Evolutionary conservation across 2,888 invertebrate species (phyloP), one percentile per base, ranked within the genome.

Genomic region (Latheticus oryzae): DNA sequence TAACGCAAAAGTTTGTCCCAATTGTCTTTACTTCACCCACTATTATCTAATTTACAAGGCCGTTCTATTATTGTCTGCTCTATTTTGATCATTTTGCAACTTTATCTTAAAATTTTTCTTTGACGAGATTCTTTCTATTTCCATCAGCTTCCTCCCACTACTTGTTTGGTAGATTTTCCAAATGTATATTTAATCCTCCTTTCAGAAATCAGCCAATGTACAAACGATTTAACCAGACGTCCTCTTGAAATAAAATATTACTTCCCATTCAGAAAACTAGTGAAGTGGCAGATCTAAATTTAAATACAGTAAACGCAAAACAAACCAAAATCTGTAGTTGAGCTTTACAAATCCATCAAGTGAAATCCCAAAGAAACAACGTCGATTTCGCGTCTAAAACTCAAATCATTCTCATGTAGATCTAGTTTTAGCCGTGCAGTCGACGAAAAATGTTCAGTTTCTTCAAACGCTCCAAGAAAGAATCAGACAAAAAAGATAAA

Each of bases 381-480:
- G 15, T 15, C n/a, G 12, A 26, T 12, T 11, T 15, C 17, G 24
- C 5, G 5, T 43, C 28, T 32, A 8, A 38, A 15, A 3, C 50
- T n/a, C 16, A n/a, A n/a, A n/a, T n/a, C n/a, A n/a, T n/a, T 42
- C 9, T 38, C 11, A 19, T 3, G 21, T 19, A 3, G n/a, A n/a
- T n/a, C n/a, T n/a, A n/a, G n/a, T n/a, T n/a, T n/a, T n/a, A n/a
- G n/a, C n/a, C n/a, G n/a, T n/a, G n/a, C n/a, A n/a, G n/a, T 19
- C 5, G 5, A 19, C 4, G 37, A 28, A 23, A 59, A 53, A 75
- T 76, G 76, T 76, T 76, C 61, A 74, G 65, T 61, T 76, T 76
- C 62, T 76, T 76, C 63, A 69, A 67, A 58, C 69, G 70, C 56
- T 71, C 75, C 7, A 75, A 72, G 62, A 76, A 75, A 56, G 76